A percentile compares a stretch with the other conserved stretches of the same genome.
phyloP scores from a whole-genome alignment of 2,888 invertebrate genomes.

The Pristionchus fissidentatus region DNA sequence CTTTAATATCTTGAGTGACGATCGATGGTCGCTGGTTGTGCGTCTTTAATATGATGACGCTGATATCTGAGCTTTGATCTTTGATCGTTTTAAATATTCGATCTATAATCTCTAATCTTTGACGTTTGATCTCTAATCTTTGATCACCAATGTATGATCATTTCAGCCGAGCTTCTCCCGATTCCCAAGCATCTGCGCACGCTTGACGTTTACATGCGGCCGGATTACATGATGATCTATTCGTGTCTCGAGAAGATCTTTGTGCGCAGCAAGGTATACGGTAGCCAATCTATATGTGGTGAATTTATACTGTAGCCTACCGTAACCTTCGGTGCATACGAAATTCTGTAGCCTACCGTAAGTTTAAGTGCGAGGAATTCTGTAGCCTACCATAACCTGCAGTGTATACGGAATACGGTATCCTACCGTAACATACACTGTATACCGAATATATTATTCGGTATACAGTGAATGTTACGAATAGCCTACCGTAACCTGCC shows the following conservation, averaged over 20 bases:
- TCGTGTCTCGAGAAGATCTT: neutral
- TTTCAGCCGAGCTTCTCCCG: conserved; percentile 54
- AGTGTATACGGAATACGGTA: too few species aligned
- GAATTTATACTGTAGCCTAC: neutral
- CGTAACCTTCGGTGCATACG: neutral
- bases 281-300: neutral
- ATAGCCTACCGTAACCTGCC: neutral
- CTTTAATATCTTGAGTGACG: conserved; percentile 51
- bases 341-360: neutral
- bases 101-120: neutral
- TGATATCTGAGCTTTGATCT: neutral
- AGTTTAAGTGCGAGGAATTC: neutral
- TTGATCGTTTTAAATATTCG: neutral
- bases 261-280: neutral
- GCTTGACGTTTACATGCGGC: conserved; percentile 54
- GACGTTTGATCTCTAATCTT: neutral
- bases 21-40: conserved; percentile 50
- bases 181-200: conserved; percentile 51
- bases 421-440: too few species aligned
- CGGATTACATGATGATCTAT: conserved; percentile 53
- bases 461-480: too few species aligned
- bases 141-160: neutral
- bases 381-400: neutral
- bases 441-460: too few species aligned
- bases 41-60: conserved; percentile 45